phyloP scores from a whole-genome alignment of 1,140 invertebrate species.

The Macrobrachium rosenbergii region DNA sequence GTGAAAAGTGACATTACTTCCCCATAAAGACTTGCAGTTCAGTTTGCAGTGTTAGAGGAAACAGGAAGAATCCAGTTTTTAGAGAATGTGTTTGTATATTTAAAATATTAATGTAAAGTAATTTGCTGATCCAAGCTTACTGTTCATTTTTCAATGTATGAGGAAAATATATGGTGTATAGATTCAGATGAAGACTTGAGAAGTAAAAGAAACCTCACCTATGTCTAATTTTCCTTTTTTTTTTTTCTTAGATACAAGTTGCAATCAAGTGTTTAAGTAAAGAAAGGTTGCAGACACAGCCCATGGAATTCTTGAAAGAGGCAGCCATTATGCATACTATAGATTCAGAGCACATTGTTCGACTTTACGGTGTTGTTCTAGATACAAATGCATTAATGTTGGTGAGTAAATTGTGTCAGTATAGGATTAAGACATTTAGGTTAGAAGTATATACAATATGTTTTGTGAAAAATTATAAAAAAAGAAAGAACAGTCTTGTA shows the following conservation, averaged over 20 bases:
- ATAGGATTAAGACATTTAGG: background rate
- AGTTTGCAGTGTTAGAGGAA: too few species aligned
- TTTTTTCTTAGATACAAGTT: constrained; percentile 85
- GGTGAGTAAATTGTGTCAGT: constrained; percentile 73
- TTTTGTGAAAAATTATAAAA: too few species aligned
- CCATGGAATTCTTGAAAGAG: constrained; percentile 97
- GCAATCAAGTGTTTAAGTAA: constrained; percentile 96
- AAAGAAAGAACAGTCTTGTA: too few species aligned
- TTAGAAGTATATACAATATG: background rate
- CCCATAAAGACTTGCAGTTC: too few species aligned
- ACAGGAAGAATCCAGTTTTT: too few species aligned
- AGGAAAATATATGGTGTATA: too few species aligned
- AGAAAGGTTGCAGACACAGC: constrained; percentile 95
- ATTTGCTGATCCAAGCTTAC: too few species aligned
- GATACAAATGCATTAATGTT: constrained; percentile 96
- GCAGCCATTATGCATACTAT: constrained; percentile 98
- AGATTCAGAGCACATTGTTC: constrained; percentile 95
- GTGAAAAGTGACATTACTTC: too few species aligned
- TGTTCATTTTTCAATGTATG: too few species aligned
- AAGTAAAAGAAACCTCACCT: background rate
- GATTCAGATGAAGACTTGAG: background rate
- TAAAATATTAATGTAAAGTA: too few species aligned
- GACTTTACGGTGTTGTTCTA: constrained; percentile 96
- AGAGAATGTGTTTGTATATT: too few species aligned
- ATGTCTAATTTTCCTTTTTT: background rate